Base-by-base conservation (phyloP, 2,797 vertebrate species). In the Rhodeus uyekii region DNA sequence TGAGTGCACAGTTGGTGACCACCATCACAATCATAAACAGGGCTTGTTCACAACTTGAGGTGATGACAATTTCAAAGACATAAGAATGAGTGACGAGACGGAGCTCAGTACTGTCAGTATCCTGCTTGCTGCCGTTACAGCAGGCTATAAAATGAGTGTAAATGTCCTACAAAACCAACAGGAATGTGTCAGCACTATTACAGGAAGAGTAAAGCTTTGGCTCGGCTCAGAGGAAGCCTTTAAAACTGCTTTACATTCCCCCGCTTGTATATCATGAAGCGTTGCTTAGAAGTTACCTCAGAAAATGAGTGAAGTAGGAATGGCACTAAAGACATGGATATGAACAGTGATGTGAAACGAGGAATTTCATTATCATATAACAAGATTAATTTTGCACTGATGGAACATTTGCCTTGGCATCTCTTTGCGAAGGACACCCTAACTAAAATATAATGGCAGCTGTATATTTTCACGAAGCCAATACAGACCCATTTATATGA, bases 1-100 rank as follows among this genome's bases (percentile, higher is more conserved):
- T 82, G 73, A 73, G 46, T 46, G 58, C 77, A 73, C 81, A 80
- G 78, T 80, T 83, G 83, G 67, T 83, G 65, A 83, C 63, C 63
- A 76, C 72, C 39, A 44, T 8, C 46, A 82, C 38, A 8, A 58
- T 19, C 60, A 67, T 48, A 82, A 68, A 55, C 71, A 55, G 72
- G 36, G 46, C 48, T 27, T 19, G 46, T 68, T 76, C 46, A 55
- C 80, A 67, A 74, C 60, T 42, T 14, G 10, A 81, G 78, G 65
- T 74, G 69, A 74, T 1, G 4, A 74, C n/a, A 29, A 46, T 55
- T 63, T 48, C 22, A 65, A 24, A 65, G 61, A 39, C 61, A 29
- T 64, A 48, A 24, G 8, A 58, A 68, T 9, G 69, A 81, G 48
- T 7, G 13, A 75, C 2, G 60, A 50, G 10, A 48, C 60, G 46